Conservation (phyloP, 2,113 vertebrate genomes). For the Thalassarche chlororhynchos region DNA sequence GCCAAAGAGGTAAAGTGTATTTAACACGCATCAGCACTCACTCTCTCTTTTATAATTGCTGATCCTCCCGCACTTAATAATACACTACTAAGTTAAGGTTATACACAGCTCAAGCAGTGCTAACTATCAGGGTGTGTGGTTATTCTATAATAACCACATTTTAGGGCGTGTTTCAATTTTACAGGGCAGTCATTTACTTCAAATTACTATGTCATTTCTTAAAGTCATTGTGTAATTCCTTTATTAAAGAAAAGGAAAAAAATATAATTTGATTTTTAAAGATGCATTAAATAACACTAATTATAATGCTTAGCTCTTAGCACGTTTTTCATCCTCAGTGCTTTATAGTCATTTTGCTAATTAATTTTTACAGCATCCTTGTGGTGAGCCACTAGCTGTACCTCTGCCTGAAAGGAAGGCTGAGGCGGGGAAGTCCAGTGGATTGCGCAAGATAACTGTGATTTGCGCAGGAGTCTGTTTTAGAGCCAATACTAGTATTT, state of each 20-base stretch:
- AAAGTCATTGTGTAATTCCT: constrained; percentile 47
- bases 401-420: background rate
- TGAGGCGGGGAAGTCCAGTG: background rate
- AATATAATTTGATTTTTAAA: constrained; percentile 44
- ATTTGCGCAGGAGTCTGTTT: background rate
- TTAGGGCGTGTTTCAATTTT: constrained; percentile 59
- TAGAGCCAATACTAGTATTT: background rate
- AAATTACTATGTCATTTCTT: constrained; percentile 53
- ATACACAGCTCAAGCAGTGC: background rate
- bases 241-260: constrained; percentile 12
- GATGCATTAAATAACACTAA: constrained; percentile 53
- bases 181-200: constrained; percentile 52
- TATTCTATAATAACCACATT: constrained; percentile 32
- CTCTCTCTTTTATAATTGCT: constrained; percentile 50
- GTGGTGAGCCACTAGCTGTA: background rate
- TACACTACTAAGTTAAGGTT: constrained; percentile 15
- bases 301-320: constrained; percentile 49
- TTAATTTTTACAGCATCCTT: constrained; percentile 24
- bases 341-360: constrained; percentile 1
- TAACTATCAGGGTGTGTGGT: constrained; percentile 26
- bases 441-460: background rate
- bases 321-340: background rate
- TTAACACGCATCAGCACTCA: constrained; percentile 37
- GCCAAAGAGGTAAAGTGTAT: constrained; percentile 21
- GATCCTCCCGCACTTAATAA: constrained; percentile 54